Base-by-base conservation (phyloP, 2,888 invertebrate species). In the Holacanthella duospinosa region DNA sequence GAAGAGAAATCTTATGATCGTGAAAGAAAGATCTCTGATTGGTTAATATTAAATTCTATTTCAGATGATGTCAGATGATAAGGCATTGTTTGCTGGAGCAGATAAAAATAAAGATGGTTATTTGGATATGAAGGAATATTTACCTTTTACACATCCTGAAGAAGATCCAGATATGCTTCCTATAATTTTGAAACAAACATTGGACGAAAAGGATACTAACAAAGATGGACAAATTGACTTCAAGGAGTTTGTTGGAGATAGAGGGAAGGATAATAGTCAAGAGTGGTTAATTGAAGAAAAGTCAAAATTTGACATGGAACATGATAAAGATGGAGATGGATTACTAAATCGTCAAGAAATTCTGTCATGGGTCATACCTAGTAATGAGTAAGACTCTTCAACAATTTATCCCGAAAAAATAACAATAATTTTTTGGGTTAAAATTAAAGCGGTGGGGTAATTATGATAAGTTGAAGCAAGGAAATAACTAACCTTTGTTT, bases 91-190 rank as follows among this genome's bases (percentile, higher is more conserved):
- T 80, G 78, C 82, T 59, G 85, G 85, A 2, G 93, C 96, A 0
- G 97, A 99, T 80, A 74, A 78, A 19, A 84, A 96, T 77, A 82
- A 84, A 24, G 93, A 99, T 78, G 88, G 87, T 0, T 77, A 80
- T 36, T 80, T 99, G 59, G 83, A 86, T 74, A 74, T 81, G 1
- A 79, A 83, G 1, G 97, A 99, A 78, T 95, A 91, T 79, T 80
- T 87, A 69, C 84, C 88, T 26, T 97, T 96, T 78, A 86, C 89
- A 55, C 93, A 92, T 77, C 97, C 99, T 0, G 94, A 95, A 78
- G 94, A 96, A 77, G 88, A 90, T 77, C 85, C 85, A 29, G 82
- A 84, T 75, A 96, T 97, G 96, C 80, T 88, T 69, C 84, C 86
- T 21, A 79, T 85, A 70, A 83, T 93, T 55, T 77, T 91, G 68